Base-by-base conservation (phyloP, 2,113 vertebrate genomes). In the Eulemur macaco region DNA sequence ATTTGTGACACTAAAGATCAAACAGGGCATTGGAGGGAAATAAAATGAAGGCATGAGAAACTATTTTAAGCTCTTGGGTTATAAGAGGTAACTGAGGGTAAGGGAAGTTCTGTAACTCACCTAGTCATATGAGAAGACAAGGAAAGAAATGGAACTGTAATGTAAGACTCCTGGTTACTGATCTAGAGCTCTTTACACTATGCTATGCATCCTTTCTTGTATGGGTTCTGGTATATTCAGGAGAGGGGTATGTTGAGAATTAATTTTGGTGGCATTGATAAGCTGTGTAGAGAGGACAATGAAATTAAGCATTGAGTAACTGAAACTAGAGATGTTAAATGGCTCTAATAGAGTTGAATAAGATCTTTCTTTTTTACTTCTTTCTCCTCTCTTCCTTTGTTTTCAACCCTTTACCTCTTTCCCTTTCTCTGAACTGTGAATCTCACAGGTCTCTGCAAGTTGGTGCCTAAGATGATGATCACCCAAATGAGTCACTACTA, bases 391-490 rank as follows among this genome's bases (percentile, higher is more conserved):
- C 71, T 69, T 5, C 39, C 15, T 86, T 96, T 86, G 94, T 96
- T 95, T 96, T 89, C 45, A 69, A 64, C 37, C 52, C 69, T 20
- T 85, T 89, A 74, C 64, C 86, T 52, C 27, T 74, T 81, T 6
- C 56, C 78, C 74, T 89, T 77, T 80, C 76, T 73, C 89, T 96
- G 63, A 98, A 98, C 91, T 97, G 63, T 87, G 90, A 29, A 76
- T 45, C 6, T 93, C 87, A 87, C 86, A 98, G 97, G 74, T 95
- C 58, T 93, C 34, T 96, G 2, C 1, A 86, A 81, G 50, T 31
- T 97, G 25, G 29, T 25, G 17, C 78, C 5, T 80, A 97, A 96
- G 97, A 99, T 99, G 99, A 98, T 96, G 0, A 60, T 98, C 93
- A 95, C 0, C 0, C 94, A 93, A 88, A 97, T 8, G 17, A 85